These are phyloP conservation scores for Bombycilla garrulus DNA, from an alignment of 2,113 vertebrate species.

Conservation along the genomic window DNA sequence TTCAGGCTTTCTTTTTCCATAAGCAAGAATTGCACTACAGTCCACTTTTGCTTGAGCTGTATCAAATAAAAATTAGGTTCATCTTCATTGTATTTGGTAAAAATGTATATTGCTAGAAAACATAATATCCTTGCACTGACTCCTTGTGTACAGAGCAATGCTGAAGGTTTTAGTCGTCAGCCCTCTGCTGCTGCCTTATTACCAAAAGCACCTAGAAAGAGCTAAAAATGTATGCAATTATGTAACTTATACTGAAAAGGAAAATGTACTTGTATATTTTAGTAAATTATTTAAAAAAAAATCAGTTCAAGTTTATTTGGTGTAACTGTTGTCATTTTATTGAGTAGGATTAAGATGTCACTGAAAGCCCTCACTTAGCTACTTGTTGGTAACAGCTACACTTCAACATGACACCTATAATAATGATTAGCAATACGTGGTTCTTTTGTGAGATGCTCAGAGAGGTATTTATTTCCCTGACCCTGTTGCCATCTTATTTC, in stretches of 20 bases:
- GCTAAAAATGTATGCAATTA: slow-evolving; percentile 71
- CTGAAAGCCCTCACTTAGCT: neutral
- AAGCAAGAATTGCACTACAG: slow-evolving; percentile 53
- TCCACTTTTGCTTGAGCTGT: slow-evolving; percentile 13
- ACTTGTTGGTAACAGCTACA: neutral
- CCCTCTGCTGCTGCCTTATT: slow-evolving; percentile 70
- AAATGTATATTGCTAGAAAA: slow-evolving; percentile 39
- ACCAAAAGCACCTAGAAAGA: slow-evolving; percentile 53
- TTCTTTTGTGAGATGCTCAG: neutral
- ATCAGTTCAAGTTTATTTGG: neutral
- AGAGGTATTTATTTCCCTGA: neutral
- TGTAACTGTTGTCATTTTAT: neutral
- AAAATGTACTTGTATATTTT: slow-evolving; percentile 62
- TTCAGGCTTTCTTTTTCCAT: neutral
- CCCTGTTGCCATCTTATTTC: neutral
- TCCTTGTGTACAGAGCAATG: neutral
- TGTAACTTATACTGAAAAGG: slow-evolving; percentile 52
- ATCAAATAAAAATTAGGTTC: slow-evolving; percentile 1
- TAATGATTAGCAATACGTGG: neutral
- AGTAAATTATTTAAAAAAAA: slow-evolving; percentile 56
- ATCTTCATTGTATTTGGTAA: slow-evolving; percentile 6
- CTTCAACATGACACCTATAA: neutral
- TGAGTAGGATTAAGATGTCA: neutral
- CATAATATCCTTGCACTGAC: neutral
- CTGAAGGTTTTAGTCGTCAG: neutral